Conservation (phyloP, 2,113 vertebrate species). For the Catharus minimus region DNA sequence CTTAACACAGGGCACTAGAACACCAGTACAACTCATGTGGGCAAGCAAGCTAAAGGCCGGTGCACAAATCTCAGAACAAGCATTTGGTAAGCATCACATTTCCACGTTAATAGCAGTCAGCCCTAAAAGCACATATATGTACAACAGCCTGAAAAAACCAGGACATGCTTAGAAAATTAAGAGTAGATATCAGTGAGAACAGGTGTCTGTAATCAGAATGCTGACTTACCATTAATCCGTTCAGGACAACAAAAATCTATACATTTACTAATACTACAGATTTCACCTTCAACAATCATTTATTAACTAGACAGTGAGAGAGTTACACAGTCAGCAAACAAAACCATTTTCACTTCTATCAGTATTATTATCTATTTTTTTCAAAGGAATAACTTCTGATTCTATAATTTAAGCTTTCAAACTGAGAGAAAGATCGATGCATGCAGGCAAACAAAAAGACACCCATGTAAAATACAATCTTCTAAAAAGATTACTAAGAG, state of each 20-base stretch:
- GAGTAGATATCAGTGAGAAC: background rate
- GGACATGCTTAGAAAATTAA: background rate
- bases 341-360: background rate
- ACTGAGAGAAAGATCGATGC: background rate
- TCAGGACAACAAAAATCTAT: background rate
- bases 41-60: background rate
- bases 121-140: background rate
- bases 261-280: background rate
- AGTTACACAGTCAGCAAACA: background rate
- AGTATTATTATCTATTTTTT: background rate
- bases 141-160: background rate
- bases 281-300: background rate
- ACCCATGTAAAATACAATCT: background rate
- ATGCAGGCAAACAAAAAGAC: background rate
- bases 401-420: background rate
- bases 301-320: background rate
- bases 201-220: background rate
- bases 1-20: background rate
- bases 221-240: background rate
- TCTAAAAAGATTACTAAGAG: background rate
- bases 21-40: background rate
- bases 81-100: background rate
- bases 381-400: background rate
- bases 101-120: background rate
- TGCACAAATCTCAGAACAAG: background rate